phyloP scores from a whole-genome alignment of 2,797 vertebrate species.

The Natrix natrix region DNA sequence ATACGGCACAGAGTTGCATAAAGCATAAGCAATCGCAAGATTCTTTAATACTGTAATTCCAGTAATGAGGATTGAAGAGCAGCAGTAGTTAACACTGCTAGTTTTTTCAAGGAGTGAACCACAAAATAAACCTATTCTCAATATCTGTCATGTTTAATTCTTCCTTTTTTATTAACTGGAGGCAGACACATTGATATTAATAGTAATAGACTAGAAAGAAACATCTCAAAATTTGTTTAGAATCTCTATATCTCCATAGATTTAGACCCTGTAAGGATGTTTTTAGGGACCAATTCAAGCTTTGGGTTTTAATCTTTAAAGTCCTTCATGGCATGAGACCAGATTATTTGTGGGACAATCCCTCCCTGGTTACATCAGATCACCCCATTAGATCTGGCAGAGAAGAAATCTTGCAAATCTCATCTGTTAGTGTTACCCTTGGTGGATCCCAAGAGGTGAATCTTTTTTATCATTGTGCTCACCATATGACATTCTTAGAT shows the following conservation, averaged over 20 bases:
- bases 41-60: neutral
- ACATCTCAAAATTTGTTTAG: neutral
- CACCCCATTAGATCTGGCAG: neutral
- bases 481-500: neutral
- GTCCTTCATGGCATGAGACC: neutral
- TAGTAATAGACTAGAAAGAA: neutral
- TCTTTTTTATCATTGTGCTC: neutral
- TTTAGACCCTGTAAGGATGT: neutral
- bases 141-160: neutral
- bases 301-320: neutral
- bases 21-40: neutral
- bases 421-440: neutral
- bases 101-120: neutral
- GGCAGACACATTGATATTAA: neutral
- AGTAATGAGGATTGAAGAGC: neutral
- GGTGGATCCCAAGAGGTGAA: neutral
- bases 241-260: neutral
- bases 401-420: neutral
- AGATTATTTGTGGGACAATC: neutral
- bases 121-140: neutral
- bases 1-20: neutral
- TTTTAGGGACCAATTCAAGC: neutral
- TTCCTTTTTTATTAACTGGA: neutral
- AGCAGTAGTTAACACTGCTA: neutral
- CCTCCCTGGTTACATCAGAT: neutral